Base-by-base conservation (phyloP, 2,113 vertebrate species). In the Indicator maculatus region DNA sequence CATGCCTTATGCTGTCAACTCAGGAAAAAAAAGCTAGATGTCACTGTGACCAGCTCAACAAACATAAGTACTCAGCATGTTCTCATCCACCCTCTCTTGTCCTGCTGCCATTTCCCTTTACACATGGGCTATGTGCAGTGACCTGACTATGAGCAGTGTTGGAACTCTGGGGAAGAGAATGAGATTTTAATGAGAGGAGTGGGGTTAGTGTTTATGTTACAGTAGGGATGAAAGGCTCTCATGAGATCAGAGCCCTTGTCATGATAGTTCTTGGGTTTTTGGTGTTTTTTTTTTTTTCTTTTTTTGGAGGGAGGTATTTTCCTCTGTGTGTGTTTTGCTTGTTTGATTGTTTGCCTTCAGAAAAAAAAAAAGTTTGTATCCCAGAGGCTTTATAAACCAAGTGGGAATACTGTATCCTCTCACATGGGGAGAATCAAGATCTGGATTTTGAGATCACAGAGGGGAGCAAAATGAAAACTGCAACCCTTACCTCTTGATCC, bases 21-120 rank as follows among this genome's bases (percentile, higher is more conserved):
- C 59, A 28, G 71, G 65, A 1, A 23, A 45, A 87, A 89, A 86
- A 88, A 89, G 86, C 91, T 89, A 82, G 83, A n/a, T 95, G 90
- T 95, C 90, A 94, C 86, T 96, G 92, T 90, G 94, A 86, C 80
- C 83, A 93, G 50, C 73, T 91, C 70, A 61, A 53, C 80, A 86
- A 86, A 80, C 24, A 0, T 39, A 73, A 93, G 72, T 86, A 76
- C 74, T 91, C 77, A 27, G 91, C 59, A 45, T 86, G 90, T 92
- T 81, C 92, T 94, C 58, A 88, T 70, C 73, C 83, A 86, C 92
- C 80, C 74, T 86, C 56, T 79, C 90, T 92, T 86, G 77, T 93
- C 77, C 93, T 92, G 77, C 83, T 94, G 90, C 93, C 47, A 74
- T 91, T 90, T 94, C 77, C 70, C 83, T 82, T 93, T 88, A 74